Base-by-base conservation (phyloP, 2,797 vertebrate species). In the Fistularia commersonii region DNA sequence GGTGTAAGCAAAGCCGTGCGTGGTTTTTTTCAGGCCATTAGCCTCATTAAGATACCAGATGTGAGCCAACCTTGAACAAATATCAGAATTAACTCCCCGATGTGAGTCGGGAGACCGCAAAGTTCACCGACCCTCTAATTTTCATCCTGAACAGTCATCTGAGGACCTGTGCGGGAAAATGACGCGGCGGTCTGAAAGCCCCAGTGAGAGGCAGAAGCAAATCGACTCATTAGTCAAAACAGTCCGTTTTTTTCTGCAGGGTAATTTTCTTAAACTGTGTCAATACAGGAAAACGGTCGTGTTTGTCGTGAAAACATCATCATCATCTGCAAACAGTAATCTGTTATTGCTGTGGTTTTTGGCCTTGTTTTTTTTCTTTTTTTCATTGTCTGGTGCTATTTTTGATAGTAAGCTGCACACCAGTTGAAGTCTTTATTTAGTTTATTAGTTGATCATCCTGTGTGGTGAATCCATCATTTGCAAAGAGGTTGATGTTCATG, bases 31-130 rank as follows among this genome's bases (percentile, higher is more conserved):
- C 57, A 71, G 55, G 47, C 68, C 66, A 72, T 75, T 74, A 62
- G 66, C 69, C 72, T 82, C 72, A 81, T 84, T 80, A 82, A 63
- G 62, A 73, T 62, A 66, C 66, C 70, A 85, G 79, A 84, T 85
- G 80, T 81, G 64, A 80, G 66, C 39, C 69, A 79, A 57, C 66
- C 76, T 70, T 50, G 72, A 68, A 73, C 74, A 67, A 65, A 71
- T 84, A 87, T 86, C 78, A 87, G 58, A 62, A 87, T 90, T 79
- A 76, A 48, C 52, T 64, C 59, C 68, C 74, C 47, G 35, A 50
- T 74, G 74, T 51, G 78, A 79, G 70, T 64, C 56, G 61, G 71
- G 45, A 23, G 65, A 69, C 76, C 65, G 56, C 72, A 72, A 75
- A 62, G 57, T 83, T 76, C 75, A 57, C 54, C 69, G 62, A 64